Evolutionary conservation across 2,888 invertebrate species (phyloP), one percentile per base, ranked within the genome.

Genomic region (Globia sparganii): DNA sequence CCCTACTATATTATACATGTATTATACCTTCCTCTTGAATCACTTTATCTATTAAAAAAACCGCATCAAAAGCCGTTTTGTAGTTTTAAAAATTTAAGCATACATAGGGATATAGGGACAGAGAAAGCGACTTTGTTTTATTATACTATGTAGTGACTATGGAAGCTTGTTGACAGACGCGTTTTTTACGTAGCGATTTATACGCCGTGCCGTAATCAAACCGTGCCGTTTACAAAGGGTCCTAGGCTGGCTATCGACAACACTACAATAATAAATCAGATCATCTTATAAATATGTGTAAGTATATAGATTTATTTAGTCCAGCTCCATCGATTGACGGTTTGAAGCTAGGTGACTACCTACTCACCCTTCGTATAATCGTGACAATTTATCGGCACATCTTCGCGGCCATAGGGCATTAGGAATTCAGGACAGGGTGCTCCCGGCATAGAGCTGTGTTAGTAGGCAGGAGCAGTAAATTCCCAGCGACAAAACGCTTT

Each of bases 401-500:
- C 62, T 67, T 69, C n/a, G 18, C 61, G 21, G 28, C 13, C n/a
- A 28, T 76, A 11, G 28, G 62, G 4, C 40, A 73, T 83, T 72
- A 71, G 21, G 31, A 62, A 82, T 74, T 58, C 70, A 86, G 78
- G 46, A 61, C 72, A 78, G 81, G 83, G 78, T 77, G 86, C 78
- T 74, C 83, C 85, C 75, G 82, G 86, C 89, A 85, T 87, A 87
- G 90, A 91, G 92, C 92, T 64, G 92, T 93, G 92, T 91, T 84
- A 87, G 81, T 75, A 87, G 87, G 84, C 90, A 90, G 67, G 56
- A 59, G 18, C 93, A 91, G 92, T 96, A 94, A 94, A 95, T 96
- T 94, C 94, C 95, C 94, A 88, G 92, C 91, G 93, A 95, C 94
- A 93, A 94, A 94, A 93, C 89, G 91, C 92, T 94, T 94, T 94